A percentile compares a stretch with the other conserved stretches of the same genome.
Evolutionary conservation across 1,140 invertebrate species (phyloP).

Genomic region (Forficula auricularia): DNA sequence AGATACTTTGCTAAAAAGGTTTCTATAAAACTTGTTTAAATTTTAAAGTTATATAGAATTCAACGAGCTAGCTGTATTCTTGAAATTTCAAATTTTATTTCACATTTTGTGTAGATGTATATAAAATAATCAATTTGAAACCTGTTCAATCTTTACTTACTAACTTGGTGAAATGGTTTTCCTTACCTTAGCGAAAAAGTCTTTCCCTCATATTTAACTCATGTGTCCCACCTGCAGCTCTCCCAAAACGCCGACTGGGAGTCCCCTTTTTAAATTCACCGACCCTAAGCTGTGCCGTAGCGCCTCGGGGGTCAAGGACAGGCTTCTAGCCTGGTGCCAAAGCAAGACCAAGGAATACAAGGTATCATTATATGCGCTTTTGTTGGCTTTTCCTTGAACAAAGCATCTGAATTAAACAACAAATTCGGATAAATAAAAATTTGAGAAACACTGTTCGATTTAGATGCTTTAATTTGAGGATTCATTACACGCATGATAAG

Average conservation of each 20-base stretch:
- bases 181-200: background rate
- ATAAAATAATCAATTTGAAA: no score
- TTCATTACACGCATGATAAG: slow-evolving; percentile 4
- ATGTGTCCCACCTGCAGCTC: slow-evolving; percentile 29
- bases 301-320: slow-evolving; percentile 86
- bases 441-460: background rate
- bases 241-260: slow-evolving; percentile 34
- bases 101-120: no score
- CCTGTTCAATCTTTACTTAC: no score
- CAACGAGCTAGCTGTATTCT: no score
- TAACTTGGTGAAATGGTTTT: background rate
- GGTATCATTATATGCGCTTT: slow-evolving; percentile 36
- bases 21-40: no score
- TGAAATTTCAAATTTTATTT: no score
- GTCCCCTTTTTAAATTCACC: slow-evolving; percentile 65
- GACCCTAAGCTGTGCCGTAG: slow-evolving; percentile 67
- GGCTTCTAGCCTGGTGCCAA: slow-evolving; percentile 87
- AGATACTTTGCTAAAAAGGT: no score
- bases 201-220: background rate
- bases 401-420: no score
- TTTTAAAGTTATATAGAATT: no score
- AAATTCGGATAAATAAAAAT: no score
- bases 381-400: no score
- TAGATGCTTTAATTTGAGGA: background rate
- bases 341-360: slow-evolving; percentile 90